Evolutionary conservation across 1,140 invertebrate genomes (phyloP).

Genomic region (Panagrolaimus sp.): DNA sequence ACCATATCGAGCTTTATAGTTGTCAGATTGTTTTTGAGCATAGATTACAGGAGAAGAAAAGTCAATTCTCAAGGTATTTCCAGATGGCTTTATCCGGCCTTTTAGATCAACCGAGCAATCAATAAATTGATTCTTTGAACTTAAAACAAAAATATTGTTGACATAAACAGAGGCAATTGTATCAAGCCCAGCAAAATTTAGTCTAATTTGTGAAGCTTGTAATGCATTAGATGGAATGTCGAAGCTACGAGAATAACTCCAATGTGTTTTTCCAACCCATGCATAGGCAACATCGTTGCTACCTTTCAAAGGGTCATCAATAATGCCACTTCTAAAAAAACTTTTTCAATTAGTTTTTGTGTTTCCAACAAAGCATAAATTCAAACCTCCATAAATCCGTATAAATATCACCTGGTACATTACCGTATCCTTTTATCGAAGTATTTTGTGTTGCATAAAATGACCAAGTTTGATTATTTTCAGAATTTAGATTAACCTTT

Average conservation of each 20-base stretch:
- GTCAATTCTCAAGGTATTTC: neutral
- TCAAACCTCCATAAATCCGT: neutral
- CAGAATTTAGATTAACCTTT: too few relatives aligned
- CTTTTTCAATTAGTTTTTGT: too few relatives aligned
- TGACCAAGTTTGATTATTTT: too few relatives aligned
- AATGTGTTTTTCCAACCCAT: neutral
- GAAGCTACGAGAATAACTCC: neutral
- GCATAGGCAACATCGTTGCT: neutral
- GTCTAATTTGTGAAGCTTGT: neutral
- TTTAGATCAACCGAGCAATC: neutral
- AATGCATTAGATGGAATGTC: neutral
- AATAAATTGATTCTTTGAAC: neutral
- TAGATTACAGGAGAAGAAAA: neutral
- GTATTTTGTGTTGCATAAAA: too few relatives aligned
- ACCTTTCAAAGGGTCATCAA: neutral
- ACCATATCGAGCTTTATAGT: constrained; percentile 27
- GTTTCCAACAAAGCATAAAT: too few relatives aligned
- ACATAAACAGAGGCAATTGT: neutral
- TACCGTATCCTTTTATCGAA: too few relatives aligned
- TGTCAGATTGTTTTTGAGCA: neutral
- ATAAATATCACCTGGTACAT: neutral
- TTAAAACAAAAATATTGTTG: neutral
- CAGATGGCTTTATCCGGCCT: neutral
- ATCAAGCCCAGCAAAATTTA: constrained; percentile 3
- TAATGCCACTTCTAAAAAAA: neutral